These are phyloP conservation scores for Junonia oenone DNA, from an alignment of 2,888 invertebrate species.

Conservation along the genomic window DNA sequence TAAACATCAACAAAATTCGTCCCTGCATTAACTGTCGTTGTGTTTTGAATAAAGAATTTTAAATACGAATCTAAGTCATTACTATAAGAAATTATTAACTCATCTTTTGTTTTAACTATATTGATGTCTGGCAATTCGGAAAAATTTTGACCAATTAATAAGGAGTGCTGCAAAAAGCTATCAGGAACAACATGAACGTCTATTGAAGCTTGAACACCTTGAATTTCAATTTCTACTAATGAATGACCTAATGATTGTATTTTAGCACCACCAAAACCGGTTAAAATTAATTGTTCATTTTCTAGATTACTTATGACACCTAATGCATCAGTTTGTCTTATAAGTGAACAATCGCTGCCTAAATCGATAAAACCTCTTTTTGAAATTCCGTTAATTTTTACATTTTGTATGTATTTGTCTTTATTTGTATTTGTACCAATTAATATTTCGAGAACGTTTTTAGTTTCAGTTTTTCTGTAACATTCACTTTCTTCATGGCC, in stretches of 20 bases:
- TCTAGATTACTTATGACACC: not conserved
- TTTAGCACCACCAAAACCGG: not conserved
- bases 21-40: too few relatives aligned
- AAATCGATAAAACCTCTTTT: not conserved
- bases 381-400: not conserved
- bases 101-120: not conserved
- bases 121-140: not conserved
- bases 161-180: not conserved
- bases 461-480: not conserved
- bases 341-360: conserved; percentile 1
- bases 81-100: too few relatives aligned
- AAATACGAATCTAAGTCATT: too few relatives aligned
- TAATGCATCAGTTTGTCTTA: not conserved
- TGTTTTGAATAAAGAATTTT: too few relatives aligned
- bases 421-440: not conserved
- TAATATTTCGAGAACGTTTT: not conserved
- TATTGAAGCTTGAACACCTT: not conserved
- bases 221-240: too few relatives aligned
- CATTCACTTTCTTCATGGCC: not conserved
- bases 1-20: too few relatives aligned
- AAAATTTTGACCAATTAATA: not conserved
- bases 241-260: not conserved
- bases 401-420: not conserved
- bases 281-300: not conserved
- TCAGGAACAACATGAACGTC: not conserved